Percentiles rank a stretch among this genome's conserved stretches.
These are phyloP conservation scores for Phengaris arion DNA, from an alignment of 2,888 invertebrate species.

Conservation along the genomic window DNA sequence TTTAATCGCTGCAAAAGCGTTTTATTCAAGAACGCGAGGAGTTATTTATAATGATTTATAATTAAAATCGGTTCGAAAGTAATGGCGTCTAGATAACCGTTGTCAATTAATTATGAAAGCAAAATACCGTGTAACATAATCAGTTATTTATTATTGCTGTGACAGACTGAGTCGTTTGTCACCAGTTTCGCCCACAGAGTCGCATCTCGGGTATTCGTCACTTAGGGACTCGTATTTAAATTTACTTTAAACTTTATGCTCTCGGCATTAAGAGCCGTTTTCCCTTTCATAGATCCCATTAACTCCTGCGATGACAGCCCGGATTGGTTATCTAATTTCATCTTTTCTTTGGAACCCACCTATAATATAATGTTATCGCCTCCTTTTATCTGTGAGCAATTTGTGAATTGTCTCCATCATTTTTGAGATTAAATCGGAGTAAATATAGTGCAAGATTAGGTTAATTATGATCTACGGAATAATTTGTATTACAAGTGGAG, in stretches of 20 bases:
- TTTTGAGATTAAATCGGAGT: slow-evolving; percentile 40
- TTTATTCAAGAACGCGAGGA: not conserved
- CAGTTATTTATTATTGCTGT: slow-evolving; percentile 77
- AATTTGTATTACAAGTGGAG: not conserved
- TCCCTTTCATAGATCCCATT: slow-evolving; percentile 52
- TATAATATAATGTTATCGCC: slow-evolving; percentile 43
- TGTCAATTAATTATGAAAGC: slow-evolving; percentile 74
- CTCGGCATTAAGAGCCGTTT: slow-evolving; percentile 50
- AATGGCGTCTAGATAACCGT: slow-evolving; percentile 62
- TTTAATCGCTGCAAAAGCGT: slow-evolving; percentile 35
- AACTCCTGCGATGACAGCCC: slow-evolving; percentile 67
- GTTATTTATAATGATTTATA: slow-evolving; percentile 43
- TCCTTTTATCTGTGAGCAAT: slow-evolving; percentile 43
- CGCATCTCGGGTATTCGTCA: slow-evolving; percentile 67
- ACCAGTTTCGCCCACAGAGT: slow-evolving; percentile 72
- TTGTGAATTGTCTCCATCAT: slow-evolving; percentile 35
- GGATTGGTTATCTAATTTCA: slow-evolving; percentile 73
- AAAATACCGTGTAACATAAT: slow-evolving; percentile 76
- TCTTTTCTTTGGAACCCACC: slow-evolving; percentile 58
- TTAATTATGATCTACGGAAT: not conserved
- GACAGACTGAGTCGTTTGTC: slow-evolving; percentile 75
- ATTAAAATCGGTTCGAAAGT: slow-evolving; percentile 53
- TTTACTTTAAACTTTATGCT: slow-evolving; percentile 57
- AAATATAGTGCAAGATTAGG: not conserved
- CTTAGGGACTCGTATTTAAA: slow-evolving; percentile 42